Conservation (phyloP, 1,140 invertebrate genomes). For the Ctenoplectra terminalis region DNA sequence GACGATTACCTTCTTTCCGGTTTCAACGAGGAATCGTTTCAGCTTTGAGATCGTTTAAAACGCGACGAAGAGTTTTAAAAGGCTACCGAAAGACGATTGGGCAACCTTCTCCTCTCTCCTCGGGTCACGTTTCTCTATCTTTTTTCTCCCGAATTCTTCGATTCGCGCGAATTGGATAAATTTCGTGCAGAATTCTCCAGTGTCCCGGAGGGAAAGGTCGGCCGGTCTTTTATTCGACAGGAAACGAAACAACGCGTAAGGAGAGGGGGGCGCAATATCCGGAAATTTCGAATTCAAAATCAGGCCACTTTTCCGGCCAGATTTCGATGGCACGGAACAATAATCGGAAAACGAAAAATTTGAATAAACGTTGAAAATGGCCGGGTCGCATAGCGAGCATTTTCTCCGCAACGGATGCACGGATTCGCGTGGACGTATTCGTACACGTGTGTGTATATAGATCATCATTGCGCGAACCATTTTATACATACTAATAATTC, state of each 20-base stretch:
- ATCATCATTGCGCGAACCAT: neutral
- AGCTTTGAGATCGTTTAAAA: neutral
- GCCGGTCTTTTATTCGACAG: neutral
- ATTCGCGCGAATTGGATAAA: neutral
- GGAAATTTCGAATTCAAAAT: slow-evolving; percentile 40
- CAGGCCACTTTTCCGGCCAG: slow-evolving; percentile 4
- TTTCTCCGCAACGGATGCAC: neutral
- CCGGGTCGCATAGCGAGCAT: neutral
- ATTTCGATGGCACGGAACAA: slow-evolving; percentile 12
- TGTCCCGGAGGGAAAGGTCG: neutral
- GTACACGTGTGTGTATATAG: neutral
- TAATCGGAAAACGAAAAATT: slow-evolving; percentile 45
- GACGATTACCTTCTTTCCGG: no score
- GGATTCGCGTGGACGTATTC: neutral
- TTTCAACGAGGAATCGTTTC: neutral
- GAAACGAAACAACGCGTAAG: slow-evolving; percentile 19
- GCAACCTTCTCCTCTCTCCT: neutral
- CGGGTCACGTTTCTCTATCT: neutral
- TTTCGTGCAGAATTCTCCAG: neutral
- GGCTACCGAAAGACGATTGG: neutral
- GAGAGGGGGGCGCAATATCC: neutral
- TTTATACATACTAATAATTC: slow-evolving; percentile 45
- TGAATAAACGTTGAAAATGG: slow-evolving; percentile 37
- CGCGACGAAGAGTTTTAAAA: neutral
- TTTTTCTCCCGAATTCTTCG: neutral